Evolutionary conservation across 2,888 invertebrate species (phyloP).

Genomic region (Dromius quadrimaculatus): DNA sequence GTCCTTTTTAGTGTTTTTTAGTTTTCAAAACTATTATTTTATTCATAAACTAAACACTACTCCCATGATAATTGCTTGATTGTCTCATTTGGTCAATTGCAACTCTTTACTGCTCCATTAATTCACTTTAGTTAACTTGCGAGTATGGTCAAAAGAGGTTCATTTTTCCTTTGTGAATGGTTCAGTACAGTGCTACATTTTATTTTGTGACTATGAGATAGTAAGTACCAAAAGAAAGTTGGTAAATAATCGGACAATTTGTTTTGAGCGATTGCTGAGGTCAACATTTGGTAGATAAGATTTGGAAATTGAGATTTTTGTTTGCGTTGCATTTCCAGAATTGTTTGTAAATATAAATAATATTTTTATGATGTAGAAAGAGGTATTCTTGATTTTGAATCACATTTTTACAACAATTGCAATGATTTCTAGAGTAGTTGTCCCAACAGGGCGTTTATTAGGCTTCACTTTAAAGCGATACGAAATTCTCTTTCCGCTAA

Average conservation of each 20-base stretch:
- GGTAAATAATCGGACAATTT: constrained; percentile 9
- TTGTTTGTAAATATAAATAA: too few species aligned
- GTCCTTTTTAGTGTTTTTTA: too few species aligned
- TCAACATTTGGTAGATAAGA: constrained; percentile 12
- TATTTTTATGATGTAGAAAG: too few species aligned
- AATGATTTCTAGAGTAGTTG: too few species aligned
- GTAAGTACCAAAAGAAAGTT: constrained; percentile 19
- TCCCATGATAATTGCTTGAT: not conserved
- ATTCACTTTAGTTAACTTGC: not conserved
- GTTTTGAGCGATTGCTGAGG: constrained; percentile 4
- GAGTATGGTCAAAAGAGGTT: constrained; percentile 7
- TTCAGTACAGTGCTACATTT: not conserved
- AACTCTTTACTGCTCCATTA: constrained; percentile 20
- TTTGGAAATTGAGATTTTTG: too few species aligned
- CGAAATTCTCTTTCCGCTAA: too few species aligned
- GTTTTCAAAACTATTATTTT: too few species aligned
- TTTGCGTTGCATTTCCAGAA: too few species aligned
- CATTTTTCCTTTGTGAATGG: not conserved
- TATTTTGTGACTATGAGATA: constrained; percentile 6
- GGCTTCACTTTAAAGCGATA: too few species aligned
- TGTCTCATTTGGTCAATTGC: not conserved
- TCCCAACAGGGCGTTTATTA: too few species aligned
- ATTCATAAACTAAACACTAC: constrained; percentile 16
- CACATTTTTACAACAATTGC: too few species aligned
- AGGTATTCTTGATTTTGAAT: too few species aligned